phyloP scores from a whole-genome alignment of 92 coral and sea anemone genomes.

The Bergia sp. region DNA sequence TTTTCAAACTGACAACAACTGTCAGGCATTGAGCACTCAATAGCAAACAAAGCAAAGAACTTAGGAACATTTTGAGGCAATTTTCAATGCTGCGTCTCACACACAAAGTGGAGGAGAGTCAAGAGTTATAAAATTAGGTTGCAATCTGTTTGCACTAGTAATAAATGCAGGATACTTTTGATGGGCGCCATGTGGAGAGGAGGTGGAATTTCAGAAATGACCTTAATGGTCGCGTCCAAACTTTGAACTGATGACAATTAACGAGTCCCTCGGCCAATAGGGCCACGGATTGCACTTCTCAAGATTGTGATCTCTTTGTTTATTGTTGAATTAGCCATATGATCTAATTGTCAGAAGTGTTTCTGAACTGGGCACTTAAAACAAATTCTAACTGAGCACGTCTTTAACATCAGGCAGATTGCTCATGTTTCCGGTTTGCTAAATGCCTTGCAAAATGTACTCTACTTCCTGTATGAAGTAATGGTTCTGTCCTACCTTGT shows the following conservation, averaged over 20 bases:
- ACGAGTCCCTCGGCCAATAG: constrained; percentile 12
- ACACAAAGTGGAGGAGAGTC: not conserved
- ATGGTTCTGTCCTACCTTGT: constrained; percentile 5
- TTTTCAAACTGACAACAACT: constrained; percentile 14
- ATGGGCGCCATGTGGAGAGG: constrained; percentile 33
- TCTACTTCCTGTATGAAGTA: constrained; percentile 34
- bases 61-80: constrained; percentile 1
- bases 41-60: not conserved
- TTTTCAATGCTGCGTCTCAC: constrained; percentile 36
- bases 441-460: constrained; percentile 25
- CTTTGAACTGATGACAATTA: constrained; percentile 42
- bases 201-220: constrained; percentile 48
- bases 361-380: constrained; percentile 46
- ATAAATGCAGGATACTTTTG: constrained; percentile 44
- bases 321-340: constrained; percentile 42
- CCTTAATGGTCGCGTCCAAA: constrained; percentile 27
- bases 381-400: constrained; percentile 26
- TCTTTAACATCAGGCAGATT: constrained; percentile 19
- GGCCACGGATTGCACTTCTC: constrained; percentile 21
- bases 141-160: constrained; percentile 42
- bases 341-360: constrained; percentile 47
- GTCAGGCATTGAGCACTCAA: constrained; percentile 3
- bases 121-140: constrained; percentile 33
- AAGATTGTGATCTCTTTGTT: constrained; percentile 43
- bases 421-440: constrained; percentile 36